Conservation (phyloP, 1,140 invertebrate genomes). For the Theocolax elegans region DNA sequence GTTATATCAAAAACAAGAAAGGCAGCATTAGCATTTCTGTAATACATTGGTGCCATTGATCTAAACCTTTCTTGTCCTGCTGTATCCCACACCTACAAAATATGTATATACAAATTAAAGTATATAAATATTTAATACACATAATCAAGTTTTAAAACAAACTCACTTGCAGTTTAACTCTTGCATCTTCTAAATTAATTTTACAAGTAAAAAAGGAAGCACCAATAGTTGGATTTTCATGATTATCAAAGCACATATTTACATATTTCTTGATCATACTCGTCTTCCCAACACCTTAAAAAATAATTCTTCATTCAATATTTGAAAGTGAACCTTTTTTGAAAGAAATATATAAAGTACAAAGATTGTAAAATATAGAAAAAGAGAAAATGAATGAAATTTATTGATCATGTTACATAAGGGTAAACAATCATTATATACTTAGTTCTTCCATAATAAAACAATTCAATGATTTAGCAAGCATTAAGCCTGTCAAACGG, state of each 20-base stretch:
- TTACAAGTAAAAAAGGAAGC: conserved; percentile 90
- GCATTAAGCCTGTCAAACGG: too few species aligned
- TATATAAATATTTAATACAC: conserved; percentile 52
- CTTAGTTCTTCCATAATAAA: too few species aligned
- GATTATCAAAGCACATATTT: conserved; percentile 78
- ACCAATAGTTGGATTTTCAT: conserved; percentile 84
- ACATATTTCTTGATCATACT: conserved; percentile 84
- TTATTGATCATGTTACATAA: conserved; percentile 8
- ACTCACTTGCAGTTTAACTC: conserved; percentile 79
- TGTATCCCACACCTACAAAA: conserved; percentile 84
- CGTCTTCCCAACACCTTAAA: conserved; percentile 88
- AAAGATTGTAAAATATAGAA: too few species aligned
- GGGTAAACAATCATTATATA: too few species aligned
- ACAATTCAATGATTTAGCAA: too few species aligned
- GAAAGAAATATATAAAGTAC: too few species aligned
- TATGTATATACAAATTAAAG: too few species aligned
- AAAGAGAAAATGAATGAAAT: too few species aligned
- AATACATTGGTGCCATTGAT: conserved; percentile 93
- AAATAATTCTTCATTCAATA: conserved; percentile 18
- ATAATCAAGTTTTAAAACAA: conserved; percentile 5
- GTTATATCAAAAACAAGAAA: conserved; percentile 90
- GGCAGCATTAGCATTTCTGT: conserved; percentile 88
- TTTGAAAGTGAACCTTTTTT: too few species aligned
- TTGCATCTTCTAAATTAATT: conserved; percentile 76
- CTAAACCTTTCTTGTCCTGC: conserved; percentile 83